These are phyloP conservation scores for Dipodomys merriami DNA, from an alignment of 2,113 vertebrate species.

Conservation along the genomic window DNA sequence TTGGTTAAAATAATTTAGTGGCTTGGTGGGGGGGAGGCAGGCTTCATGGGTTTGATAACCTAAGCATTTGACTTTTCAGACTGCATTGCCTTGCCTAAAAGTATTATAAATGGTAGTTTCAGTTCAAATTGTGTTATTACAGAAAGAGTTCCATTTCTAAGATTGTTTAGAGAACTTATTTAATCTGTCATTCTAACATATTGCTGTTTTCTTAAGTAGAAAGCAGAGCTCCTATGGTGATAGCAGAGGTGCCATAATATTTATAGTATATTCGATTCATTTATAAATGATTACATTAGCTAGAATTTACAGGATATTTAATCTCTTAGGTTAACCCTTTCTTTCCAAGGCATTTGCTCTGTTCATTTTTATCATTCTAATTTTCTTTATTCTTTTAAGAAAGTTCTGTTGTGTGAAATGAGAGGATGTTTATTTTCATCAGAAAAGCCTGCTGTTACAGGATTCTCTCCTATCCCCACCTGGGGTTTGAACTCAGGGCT, in stretches of 20 bases:
- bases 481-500: no score
- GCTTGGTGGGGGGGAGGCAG: not conserved
- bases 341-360: conserved; percentile 11
- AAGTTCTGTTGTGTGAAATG: not conserved
- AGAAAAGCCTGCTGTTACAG: conserved; percentile 10
- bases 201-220: conserved; percentile 67
- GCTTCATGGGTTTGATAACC: not conserved
- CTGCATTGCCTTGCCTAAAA: conserved; percentile 29
- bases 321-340: conserved; percentile 51
- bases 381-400: conserved; percentile 26
- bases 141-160: conserved; percentile 29
- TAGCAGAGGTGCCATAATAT: conserved; percentile 68
- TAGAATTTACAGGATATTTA: conserved; percentile 49
- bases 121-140: conserved; percentile 48
- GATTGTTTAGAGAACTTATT: conserved; percentile 57
- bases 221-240: conserved; percentile 61
- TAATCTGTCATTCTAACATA: conserved; percentile 60
- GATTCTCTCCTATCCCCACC: not conserved
- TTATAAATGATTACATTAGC: conserved; percentile 59
- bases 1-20: conserved; percentile 57
- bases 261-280: conserved; percentile 61
- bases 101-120: conserved; percentile 51
- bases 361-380: conserved; percentile 29
- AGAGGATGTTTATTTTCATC: conserved; percentile 23
- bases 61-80: conserved; percentile 40